These are phyloP conservation scores for Yponomeuta evonymella DNA, from an alignment of 2,888 invertebrate genomes.

Conservation along the genomic window DNA sequence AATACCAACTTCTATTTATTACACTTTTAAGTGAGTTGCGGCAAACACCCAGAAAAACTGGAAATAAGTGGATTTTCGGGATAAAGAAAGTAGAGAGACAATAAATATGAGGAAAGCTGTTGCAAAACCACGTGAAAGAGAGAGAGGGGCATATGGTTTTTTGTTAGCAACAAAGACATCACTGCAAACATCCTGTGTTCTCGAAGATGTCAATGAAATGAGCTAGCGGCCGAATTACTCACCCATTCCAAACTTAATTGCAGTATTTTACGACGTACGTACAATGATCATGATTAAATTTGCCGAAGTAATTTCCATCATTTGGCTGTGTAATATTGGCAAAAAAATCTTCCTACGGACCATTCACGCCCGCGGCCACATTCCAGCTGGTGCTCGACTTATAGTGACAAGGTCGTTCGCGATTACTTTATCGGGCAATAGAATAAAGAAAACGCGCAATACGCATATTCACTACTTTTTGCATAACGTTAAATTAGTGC, in stretches of 20 bases:
- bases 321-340: neutral
- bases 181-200: neutral
- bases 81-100: too few relatives aligned
- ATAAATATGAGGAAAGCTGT: too few relatives aligned
- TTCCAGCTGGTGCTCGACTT: conserved; percentile 45
- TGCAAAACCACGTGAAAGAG: too few relatives aligned
- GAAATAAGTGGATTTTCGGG: too few relatives aligned
- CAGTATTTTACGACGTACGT: neutral
- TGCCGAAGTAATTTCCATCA: neutral
- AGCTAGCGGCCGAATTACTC: neutral
- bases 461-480: too few relatives aligned
- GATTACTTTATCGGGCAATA: neutral
- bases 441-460: neutral
- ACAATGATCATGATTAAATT: neutral
- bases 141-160: too few relatives aligned
- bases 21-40: too few relatives aligned
- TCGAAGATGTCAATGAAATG: neutral
- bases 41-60: too few relatives aligned
- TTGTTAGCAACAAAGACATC: neutral
- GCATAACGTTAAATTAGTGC: too few relatives aligned
- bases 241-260: neutral
- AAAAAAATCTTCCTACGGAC: conserved; percentile 7
- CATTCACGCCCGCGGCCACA: conserved; percentile 52
- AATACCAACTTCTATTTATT: too few relatives aligned
- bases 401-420: conserved; percentile 42